A percentile compares a stretch with the other conserved stretches of the same genome.
Evolutionary conservation across 2,888 invertebrate species (phyloP).

Genomic region (Dione juno): DNA sequence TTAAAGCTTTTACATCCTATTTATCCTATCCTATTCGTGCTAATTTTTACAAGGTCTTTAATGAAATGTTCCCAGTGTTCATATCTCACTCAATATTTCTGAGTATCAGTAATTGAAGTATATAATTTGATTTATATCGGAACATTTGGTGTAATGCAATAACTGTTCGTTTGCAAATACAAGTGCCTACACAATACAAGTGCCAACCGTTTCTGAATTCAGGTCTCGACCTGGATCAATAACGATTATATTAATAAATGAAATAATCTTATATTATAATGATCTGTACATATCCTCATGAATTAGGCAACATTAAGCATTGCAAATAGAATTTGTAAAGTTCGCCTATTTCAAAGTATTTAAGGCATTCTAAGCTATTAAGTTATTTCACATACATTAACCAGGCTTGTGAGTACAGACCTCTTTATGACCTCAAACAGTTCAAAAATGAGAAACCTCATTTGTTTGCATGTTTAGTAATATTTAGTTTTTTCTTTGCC

Average conservation of each 20-base stretch:
- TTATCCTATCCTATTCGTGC: no score
- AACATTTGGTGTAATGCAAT: background rate
- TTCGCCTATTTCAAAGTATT: background rate
- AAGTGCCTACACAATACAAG: background rate
- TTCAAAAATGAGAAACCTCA: background rate
- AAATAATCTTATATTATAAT: background rate
- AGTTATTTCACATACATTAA: no score
- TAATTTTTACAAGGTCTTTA: no score
- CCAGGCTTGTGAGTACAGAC: background rate
- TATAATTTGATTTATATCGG: no score
- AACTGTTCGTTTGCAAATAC: background rate
- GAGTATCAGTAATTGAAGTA: no score
- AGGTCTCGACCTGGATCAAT: constrained; percentile 4
- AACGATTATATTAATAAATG: constrained; percentile 9
- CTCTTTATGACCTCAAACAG: no score
- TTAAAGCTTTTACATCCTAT: no score
- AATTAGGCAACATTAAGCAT: constrained; percentile 7
- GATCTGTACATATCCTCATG: background rate
- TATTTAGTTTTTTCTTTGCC: background rate
- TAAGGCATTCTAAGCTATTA: no score
- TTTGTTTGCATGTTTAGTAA: background rate
- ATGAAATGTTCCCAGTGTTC: no score
- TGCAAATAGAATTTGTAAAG: background rate
- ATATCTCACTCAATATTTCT: no score
- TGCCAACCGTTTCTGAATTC: background rate